Base-by-base conservation (phyloP, 2,113 vertebrate genomes). In the Notechis scutatus region DNA sequence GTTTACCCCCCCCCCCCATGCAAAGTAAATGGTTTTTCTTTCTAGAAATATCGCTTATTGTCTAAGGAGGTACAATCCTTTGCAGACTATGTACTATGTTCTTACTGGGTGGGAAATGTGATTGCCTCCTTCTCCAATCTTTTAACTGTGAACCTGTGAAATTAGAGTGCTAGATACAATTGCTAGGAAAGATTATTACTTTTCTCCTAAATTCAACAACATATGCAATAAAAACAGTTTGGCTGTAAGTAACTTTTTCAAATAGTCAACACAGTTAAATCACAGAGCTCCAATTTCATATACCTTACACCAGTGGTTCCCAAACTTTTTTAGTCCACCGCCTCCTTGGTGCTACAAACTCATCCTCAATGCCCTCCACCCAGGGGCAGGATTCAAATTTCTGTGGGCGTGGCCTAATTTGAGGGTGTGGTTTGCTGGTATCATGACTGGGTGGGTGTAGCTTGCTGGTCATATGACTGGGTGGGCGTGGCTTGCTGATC, bases 151-250 rank as follows among this genome's bases (percentile, higher is more conserved):
- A 34, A 74, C 8, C 57, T 59, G 57, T 59, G 57, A 64, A 29
- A 29, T 29, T 64, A 64, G 59, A 64, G 26, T 29, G 9, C 9
- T n/a, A 64, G 26, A n/a, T 64, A 5, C 26, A 64, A n/a, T 64
- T 29, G 26, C 26, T n/a, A 64, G 11, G 26, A 64, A 29, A n/a
- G 26, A 64, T 64, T 29, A 64, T 64, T 64, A 29, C 39, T 11
- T 47, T 81, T 74, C 90, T 90, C 50, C 85, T 47, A 74, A 86
- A 34, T 59, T 85, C 5, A 74, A 11, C 59, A 29, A 45, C 42
- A 93, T 93, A 85, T 93, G 88, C 29, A 90, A 21, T 52, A 34
- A 42, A 55, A 86, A 93, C 55, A 89, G 55, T n/a, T 45, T 61
- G 56, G 61, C 55, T 92, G 87, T 85, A 47, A 21, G 45, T 89